Conservation (phyloP, 2,888 invertebrate genomes). For the Hoplodrina ambigua region DNA sequence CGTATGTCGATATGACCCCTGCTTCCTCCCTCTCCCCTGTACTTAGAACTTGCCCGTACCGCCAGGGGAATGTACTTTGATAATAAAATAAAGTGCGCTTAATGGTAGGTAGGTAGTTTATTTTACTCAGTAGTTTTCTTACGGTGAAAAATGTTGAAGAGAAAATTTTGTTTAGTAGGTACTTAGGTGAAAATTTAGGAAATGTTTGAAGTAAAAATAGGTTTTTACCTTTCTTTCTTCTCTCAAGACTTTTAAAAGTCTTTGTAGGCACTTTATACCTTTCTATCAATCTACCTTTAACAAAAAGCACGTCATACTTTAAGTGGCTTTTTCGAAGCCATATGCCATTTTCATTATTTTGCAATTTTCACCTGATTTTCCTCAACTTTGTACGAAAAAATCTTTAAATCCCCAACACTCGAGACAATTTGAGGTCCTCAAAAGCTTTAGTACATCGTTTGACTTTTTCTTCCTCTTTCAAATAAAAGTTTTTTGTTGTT, state of each 20-base stretch:
- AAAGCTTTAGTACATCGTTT: constrained; percentile 61
- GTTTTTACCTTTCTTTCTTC: background rate
- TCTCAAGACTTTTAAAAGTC: background rate
- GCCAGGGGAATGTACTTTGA: constrained; percentile 57
- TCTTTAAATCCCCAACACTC: constrained; percentile 56
- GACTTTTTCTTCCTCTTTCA: constrained; percentile 57
- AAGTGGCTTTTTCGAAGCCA: constrained; percentile 20
- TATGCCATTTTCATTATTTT: constrained; percentile 29
- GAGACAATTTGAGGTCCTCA: constrained; percentile 59
- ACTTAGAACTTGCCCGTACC: constrained; percentile 68
- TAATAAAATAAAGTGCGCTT: constrained; percentile 64
- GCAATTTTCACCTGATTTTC: constrained; percentile 34
- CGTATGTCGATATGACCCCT: constrained; percentile 77
- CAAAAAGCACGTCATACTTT: background rate
- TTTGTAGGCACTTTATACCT: background rate
- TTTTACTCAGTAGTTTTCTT: constrained; percentile 45
- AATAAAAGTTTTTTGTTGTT: constrained; percentile 64
- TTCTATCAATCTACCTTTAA: background rate
- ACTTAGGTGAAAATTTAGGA: constrained; percentile 5
- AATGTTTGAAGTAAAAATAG: background rate
- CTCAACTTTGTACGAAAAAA: constrained; percentile 44
- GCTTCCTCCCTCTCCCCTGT: constrained; percentile 58
- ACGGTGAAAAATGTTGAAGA: constrained; percentile 29
- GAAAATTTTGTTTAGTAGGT: constrained; percentile 22
- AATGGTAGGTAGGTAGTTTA: constrained; percentile 49